Conservation (phyloP, 2,888 invertebrate species). For the Brassicogethes aeneus region DNA sequence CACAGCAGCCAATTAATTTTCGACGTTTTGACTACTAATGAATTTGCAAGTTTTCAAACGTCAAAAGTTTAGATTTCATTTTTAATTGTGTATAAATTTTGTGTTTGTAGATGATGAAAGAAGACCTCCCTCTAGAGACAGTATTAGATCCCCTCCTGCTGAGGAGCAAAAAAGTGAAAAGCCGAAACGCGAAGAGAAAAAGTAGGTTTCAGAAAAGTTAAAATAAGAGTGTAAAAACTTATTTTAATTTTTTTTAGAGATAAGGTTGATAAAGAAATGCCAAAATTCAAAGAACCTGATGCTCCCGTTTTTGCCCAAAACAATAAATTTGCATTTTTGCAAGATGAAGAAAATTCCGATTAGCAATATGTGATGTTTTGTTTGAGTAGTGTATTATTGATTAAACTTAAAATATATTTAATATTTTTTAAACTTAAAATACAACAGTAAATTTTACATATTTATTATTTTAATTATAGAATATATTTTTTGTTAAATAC, state of each 20-base stretch:
- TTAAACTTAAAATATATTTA: conserved; percentile 9
- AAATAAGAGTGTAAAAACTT: neutral
- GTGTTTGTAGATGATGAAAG: too few species aligned
- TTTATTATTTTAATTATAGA: conserved; percentile 27
- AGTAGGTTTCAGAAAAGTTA: conserved; percentile 13
- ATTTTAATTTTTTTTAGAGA: conserved; percentile 26
- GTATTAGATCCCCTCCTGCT: too few species aligned
- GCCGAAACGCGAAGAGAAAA: conserved; percentile 24
- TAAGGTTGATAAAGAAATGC: conserved; percentile 47
- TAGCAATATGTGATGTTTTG: conserved; percentile 14
- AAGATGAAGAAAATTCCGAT: conserved; percentile 47
- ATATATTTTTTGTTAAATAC: conserved; percentile 22
- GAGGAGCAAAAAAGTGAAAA: conserved; percentile 20
- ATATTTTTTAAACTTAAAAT: neutral
- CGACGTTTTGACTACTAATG: too few species aligned
- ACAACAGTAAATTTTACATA: conserved; percentile 17
- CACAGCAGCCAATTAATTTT: too few species aligned
- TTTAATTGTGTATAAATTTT: too few species aligned
- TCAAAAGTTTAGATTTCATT: too few species aligned
- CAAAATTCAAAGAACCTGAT: conserved; percentile 64
- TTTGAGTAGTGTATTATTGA: conserved; percentile 11
- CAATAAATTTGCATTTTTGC: conserved; percentile 67
- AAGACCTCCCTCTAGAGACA: too few species aligned
- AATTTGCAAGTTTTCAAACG: too few species aligned
- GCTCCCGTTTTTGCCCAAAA: conserved; percentile 69